Base-by-base conservation (phyloP, 2,888 invertebrate genomes). In the Plebejus argus region DNA sequence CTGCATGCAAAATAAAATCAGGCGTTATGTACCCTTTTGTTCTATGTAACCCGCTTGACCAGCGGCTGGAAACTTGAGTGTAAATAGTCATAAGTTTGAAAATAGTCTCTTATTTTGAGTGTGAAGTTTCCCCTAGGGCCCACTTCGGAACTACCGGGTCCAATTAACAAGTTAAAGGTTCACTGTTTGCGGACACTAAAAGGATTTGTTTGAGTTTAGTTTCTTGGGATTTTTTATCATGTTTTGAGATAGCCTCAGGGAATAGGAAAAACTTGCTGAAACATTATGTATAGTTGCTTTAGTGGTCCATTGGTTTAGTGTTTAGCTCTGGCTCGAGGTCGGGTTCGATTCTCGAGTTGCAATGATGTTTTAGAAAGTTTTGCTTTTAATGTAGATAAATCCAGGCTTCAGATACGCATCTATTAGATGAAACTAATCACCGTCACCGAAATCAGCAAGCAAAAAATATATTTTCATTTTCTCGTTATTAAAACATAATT, bases 131-230 rank as follows among this genome's bases (percentile, higher is more conserved):
- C 45, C 74, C 53, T 28, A 12, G 49, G 45, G 53, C 3, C 53
- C 53, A 49, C 74, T 74, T 53, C 18, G 74, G 18, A 74, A 49
- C 49, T 72, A 7, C 23, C 7, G 49, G 49, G 23, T 28, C 28
- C 74, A 49, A 74, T 74, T 74, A 74, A 74, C 74, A 74, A 74
- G 23, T 74, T 74, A 12, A 74, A 74, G 74, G 53, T 33, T 18
- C 53, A 15, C 7, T 53, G 28, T 74, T 49, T 74, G 74, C 74
- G 49, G 49, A 74, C 49, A 74, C 74, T 49, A 74, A 74, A 74
- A 74, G 74, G 74, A 74, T 74, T 74, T 39, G 35, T 74, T 49
- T 28, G 74, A 49, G 28, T 23, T 28, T 53, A 45, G 74, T 74
- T 74, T 72, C 23, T 20, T 20, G 45, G 15, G 20, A 23, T 45